phyloP scores from a whole-genome alignment of 1,140 invertebrate genomes.

The Plectus sambesii region DNA sequence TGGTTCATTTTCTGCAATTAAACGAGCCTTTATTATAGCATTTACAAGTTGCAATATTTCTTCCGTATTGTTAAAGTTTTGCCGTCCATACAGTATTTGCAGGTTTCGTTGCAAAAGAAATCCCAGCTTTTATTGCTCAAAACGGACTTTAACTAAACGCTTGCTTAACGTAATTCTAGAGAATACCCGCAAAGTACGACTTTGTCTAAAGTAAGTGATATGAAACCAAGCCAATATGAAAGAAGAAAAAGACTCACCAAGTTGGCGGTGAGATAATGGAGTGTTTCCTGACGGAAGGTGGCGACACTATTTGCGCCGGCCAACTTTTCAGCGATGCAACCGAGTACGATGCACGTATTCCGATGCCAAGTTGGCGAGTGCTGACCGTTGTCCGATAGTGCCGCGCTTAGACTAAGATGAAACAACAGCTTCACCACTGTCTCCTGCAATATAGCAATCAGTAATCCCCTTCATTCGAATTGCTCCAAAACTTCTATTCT shows the following conservation, averaged over 20 bases:
- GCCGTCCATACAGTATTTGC: too few species aligned
- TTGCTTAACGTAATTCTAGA: too few species aligned
- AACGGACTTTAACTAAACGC: too few species aligned
- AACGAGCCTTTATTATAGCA: conserved; percentile 3
- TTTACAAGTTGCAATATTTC: too few species aligned
- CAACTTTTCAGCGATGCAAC: conserved; percentile 79
- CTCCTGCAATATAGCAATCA: conserved; percentile 55
- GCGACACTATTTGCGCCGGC: conserved; percentile 65
- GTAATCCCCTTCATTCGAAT: too few species aligned
- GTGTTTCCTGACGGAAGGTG: conserved; percentile 65
- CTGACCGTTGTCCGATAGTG: conserved; percentile 48
- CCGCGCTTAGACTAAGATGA: conserved; percentile 56
- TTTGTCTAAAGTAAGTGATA: too few species aligned
- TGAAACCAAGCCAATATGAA: too few species aligned
- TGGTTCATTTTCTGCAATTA: conserved; percentile 45
- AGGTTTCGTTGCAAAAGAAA: too few species aligned
- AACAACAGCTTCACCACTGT: conserved; percentile 53
- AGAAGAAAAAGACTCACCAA: conserved; percentile 55
- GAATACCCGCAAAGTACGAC: too few species aligned
- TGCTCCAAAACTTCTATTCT: too few species aligned
- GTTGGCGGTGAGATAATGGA: conserved; percentile 70
- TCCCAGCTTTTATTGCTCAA: conserved; percentile 7
- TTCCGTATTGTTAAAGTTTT: too few species aligned
- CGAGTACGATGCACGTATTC: conserved; percentile 79
- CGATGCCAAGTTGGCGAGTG: conserved; percentile 56